Evolutionary conservation across 2,888 invertebrate species (phyloP), one percentile per base, ranked within the genome.

Genomic region (Dryadula phaetusa): DNA sequence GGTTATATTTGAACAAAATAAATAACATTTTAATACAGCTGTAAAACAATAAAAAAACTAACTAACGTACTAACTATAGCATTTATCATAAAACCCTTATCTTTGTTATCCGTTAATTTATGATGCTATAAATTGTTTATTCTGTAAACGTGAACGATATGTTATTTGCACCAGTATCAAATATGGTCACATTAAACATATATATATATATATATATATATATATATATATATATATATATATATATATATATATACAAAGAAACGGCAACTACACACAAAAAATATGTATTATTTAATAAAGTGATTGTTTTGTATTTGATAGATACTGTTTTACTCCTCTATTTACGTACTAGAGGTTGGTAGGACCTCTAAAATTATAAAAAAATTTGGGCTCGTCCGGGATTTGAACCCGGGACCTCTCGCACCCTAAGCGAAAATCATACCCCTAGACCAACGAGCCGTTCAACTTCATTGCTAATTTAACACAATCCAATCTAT

Each of bases 331-430:
- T 44, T 18, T 44, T 44, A 8, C 16, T 16, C 42, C 7, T 16
- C 5, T 4, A 44, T n/a, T n/a, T n/a, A n/a, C n/a, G n/a, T n/a
- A n/a, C n/a, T n/a, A n/a, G n/a, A n/a, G n/a, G n/a, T n/a, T n/a
- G n/a, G n/a, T n/a, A n/a, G n/a, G n/a, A n/a, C n/a, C 4, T 5
- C 42, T 1, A 8, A 53, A 18, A 12, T 12, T 18, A 34, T 34
- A 5, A 49, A 49, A 47, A 54, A 3, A 42, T 53, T 80, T 79
- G 91, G 91, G 91, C 92, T 90, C 91, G 90, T 91, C 92, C 90
- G 92, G 91, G 91, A 92, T 90, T 92, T 92, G 90, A 92, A 92
- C 91, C 91, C 91, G 91, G 90, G 89, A 91, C 92, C 91, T 91
- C 91, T 92, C 91, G 90, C 91, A 93, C 91, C 91, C 91, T 86